Base-by-base conservation (phyloP, 2,797 vertebrate species). In the Tolypeutes matacus region DNA sequence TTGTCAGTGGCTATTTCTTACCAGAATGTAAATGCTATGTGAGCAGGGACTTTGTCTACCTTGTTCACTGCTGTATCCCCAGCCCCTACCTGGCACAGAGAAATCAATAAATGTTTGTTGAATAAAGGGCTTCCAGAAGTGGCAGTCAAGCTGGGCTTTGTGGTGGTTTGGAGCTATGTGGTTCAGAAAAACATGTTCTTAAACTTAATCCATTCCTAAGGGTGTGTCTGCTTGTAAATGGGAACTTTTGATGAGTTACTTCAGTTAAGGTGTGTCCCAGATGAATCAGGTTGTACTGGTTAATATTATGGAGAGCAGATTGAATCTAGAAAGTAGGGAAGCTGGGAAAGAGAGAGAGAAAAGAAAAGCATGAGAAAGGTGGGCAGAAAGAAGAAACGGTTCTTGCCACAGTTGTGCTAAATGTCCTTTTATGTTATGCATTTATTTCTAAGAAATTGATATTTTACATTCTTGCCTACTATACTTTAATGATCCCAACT, bases 31-130 rank as follows among this genome's bases (percentile, higher is more conserved):
- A 89, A 84, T 20, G 23, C 39, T 29, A 70, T 2, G 3, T 76
- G 20, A 91, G 14, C 17, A 21, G 58, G 3, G n/a, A 51, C 58
- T 77, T 83, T 78, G 14, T 83, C 36, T 65, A 39, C 10, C 15
- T 87, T 39, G 8, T 29, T 93, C 69, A 75, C 69, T 64, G 25
- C 20, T 36, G 11, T 13, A 15, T 29, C 64, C 20, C 73, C 78
- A 85, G 34, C 7, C 58, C 51, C 56, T 27, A 53, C 7, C 56
- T 64, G 21, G 20, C 53, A 56, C 23, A n/a, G 69, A 65, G 60
- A 94, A 53, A 9, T 93, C 39, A 14, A 65, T 72, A 53, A 85
- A 69, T 18, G 76, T 81, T 81, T 86, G 58, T n/a, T 73, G 67
- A 49, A 83, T 72, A n/a, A 56, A 89, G 12, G 23, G 27, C 76